Evolutionary conservation across 2,888 invertebrate genomes (phyloP).

Genomic region (Thereva nobilitata): DNA sequence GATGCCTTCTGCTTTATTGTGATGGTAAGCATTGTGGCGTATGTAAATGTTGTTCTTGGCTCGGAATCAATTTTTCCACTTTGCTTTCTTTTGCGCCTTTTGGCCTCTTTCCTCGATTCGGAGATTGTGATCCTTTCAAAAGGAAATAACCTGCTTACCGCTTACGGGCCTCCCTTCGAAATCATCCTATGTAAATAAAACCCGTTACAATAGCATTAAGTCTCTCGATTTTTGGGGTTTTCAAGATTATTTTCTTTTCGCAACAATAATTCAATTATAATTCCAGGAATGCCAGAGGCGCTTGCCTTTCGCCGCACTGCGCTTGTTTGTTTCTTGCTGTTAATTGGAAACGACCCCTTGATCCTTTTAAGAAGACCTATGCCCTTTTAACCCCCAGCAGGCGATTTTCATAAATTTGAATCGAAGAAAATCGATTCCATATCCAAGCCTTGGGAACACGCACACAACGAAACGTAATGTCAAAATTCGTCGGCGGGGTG

Average conservation of each 20-base stretch:
- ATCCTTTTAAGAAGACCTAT: neutral
- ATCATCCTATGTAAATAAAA: constrained; percentile 43
- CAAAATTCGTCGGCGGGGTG: neutral
- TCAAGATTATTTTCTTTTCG: constrained; percentile 44
- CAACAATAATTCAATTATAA: constrained; percentile 44
- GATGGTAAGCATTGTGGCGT: constrained; percentile 28
- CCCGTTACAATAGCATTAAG: constrained; percentile 43
- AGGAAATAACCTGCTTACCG: constrained; percentile 41
- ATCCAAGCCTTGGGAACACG: neutral
- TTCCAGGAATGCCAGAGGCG: constrained; percentile 37
- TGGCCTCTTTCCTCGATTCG: constrained; percentile 19
- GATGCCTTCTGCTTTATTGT: constrained; percentile 12
- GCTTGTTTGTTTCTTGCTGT: constrained; percentile 41
- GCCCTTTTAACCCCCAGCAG: constrained; percentile 14
- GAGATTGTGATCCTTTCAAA: constrained; percentile 38
- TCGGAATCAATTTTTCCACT: constrained; percentile 41
- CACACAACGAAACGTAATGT: neutral
- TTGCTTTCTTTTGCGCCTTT: constrained; percentile 34
- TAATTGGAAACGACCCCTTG: constrained; percentile 40
- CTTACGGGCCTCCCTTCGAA: constrained; percentile 37
- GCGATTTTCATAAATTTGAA: neutral
- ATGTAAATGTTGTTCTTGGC: constrained; percentile 40
- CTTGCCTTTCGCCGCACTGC: constrained; percentile 29
- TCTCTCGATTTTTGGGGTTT: constrained; percentile 42
- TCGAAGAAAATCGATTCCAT: neutral